These are phyloP conservation scores for Chlorodrepanis virens DNA, from an alignment of 2,113 vertebrate species.

Conservation along the genomic window DNA sequence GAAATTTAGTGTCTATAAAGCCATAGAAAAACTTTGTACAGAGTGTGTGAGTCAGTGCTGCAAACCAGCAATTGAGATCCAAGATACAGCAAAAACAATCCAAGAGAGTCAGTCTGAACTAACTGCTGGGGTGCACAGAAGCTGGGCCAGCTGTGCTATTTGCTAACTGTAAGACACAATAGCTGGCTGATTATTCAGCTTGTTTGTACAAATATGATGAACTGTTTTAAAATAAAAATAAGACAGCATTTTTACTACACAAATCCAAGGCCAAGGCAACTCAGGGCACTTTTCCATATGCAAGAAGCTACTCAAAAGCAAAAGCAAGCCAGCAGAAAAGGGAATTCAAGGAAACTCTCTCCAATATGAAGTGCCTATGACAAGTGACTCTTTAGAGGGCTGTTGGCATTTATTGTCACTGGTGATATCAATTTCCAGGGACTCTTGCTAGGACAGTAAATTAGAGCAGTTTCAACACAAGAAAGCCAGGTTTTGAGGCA, in stretches of 20 bases:
- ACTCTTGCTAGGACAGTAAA: neutral
- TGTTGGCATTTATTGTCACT: neutral
- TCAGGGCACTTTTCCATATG: neutral
- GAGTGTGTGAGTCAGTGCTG: neutral
- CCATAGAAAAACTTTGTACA: neutral
- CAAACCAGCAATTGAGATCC: neutral
- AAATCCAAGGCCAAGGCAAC: neutral
- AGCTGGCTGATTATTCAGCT: constrained; percentile 16
- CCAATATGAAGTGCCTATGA: neutral
- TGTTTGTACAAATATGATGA: neutral
- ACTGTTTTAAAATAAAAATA: neutral
- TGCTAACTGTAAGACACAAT: neutral
- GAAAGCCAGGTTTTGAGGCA: neutral
- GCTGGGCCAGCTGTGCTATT: constrained; percentile 32
- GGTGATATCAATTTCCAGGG: neutral
- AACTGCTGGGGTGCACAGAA: neutral
- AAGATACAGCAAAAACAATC: neutral
- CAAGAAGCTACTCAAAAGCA: neutral
- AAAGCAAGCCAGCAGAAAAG: neutral
- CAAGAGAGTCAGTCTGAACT: neutral
- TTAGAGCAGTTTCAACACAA: neutral
- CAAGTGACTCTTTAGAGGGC: neutral
- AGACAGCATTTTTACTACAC: neutral
- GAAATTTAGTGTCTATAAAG: neutral
- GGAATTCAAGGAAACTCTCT: neutral